Base-by-base conservation (phyloP, 2,797 vertebrate genomes). In the Hephaestus fuliginosus region DNA sequence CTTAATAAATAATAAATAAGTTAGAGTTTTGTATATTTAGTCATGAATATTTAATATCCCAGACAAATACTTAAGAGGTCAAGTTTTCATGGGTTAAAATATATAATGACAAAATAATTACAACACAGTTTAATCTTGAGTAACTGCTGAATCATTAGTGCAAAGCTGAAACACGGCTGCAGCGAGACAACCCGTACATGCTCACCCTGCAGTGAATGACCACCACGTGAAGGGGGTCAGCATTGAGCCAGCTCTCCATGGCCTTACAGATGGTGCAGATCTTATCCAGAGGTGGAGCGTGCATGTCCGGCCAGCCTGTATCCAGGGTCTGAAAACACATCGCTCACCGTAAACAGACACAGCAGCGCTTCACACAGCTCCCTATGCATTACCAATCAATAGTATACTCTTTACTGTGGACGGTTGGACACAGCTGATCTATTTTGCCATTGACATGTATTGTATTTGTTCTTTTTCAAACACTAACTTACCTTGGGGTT, bases 251-350 rank as follows among this genome's bases (percentile, higher is more conserved):
- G 33, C 96, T 95, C 92, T 99, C 98, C 96, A 99, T 97, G 46
- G 97, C 96, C 91, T 99, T 99, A 85, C 98, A 99, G 89, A 99
- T 97, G 84, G 96, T 97, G 88, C 98, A 99, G 90, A 99, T 95
- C 91, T 98, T 99, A 89, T 99, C 97, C 43, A 99, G 95, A 25
- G 97, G 97, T 0, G 97, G 98, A 2, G 98, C 98, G 0, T 99
- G 97, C 61, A 98, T 94, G 89, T 99, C 98, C 0, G 97, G 98
- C 98, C 98, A 99, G 33, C 98, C 97, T 18, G 97, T 96, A 74
- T 99, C 97, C 94, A 99, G 95, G 44, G 97, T 96, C 98, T 99
- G 88, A 44, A 92, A 89, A 85, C 53, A 89, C 51, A 89, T 43
- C 30, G 63, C 70, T 77, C 57, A 61, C 3, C 15, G 15, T 66